These are phyloP conservation scores for Bathybates hornii DNA, from an alignment of 2,113 vertebrate species.

Conservation along the genomic window DNA sequence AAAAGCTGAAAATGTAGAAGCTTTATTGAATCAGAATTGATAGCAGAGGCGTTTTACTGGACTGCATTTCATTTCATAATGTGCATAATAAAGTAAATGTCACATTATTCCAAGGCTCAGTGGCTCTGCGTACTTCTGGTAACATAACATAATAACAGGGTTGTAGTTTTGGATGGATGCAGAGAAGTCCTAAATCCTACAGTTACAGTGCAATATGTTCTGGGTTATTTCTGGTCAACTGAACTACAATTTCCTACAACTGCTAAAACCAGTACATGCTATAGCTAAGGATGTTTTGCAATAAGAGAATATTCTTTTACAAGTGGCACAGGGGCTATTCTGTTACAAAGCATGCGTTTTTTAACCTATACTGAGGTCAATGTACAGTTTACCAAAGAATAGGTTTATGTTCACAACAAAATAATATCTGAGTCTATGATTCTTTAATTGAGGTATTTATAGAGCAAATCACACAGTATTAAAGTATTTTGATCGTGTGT, in stretches of 20 bases:
- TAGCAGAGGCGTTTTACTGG: not conserved
- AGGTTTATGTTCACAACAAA: not conserved
- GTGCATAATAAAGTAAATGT: not conserved
- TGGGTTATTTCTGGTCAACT: constrained; percentile 10
- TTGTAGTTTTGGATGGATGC: not conserved
- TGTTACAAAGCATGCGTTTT: not conserved
- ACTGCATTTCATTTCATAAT: not conserved
- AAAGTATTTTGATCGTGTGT: not conserved
- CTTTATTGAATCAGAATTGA: not conserved
- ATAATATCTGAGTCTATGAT: not conserved
- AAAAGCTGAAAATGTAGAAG: not conserved
- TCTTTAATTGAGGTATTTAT: not conserved
- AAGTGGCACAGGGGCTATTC: not conserved
- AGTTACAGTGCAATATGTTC: constrained; percentile 4
- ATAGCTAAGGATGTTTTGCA: not conserved
- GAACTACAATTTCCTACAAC: not conserved
- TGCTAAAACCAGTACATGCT: not conserved
- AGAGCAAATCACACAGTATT: not conserved
- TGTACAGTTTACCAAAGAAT: not conserved
- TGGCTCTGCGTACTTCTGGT: not conserved
- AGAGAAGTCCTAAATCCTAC: not conserved
- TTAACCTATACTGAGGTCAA: not conserved
- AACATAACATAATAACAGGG: not conserved
- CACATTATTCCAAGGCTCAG: not conserved
- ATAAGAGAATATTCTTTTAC: not conserved